A percentile compares a stretch with the other conserved stretches of the same genome.
phyloP scores from a whole-genome alignment of 35 echinoderm and acorn worm genomes.

The Apostichopus californicus region DNA sequence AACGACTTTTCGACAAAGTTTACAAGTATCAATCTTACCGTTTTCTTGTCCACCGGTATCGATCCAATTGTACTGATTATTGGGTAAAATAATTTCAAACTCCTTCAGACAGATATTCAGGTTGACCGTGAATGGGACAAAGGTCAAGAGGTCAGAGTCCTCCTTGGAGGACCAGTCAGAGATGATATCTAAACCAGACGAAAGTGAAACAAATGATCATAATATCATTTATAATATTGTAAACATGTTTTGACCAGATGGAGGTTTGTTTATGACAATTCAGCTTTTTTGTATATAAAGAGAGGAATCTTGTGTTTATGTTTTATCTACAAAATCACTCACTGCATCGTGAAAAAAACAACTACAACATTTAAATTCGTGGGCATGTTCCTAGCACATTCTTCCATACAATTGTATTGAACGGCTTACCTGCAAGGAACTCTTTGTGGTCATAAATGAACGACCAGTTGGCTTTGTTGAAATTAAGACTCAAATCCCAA shows the following conservation, averaged over 20 bases:
- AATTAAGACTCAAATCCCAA: conserved; percentile 83
- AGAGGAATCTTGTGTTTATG: background rate
- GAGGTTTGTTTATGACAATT: no score
- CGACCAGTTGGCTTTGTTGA: conserved; percentile 71
- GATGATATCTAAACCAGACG: background rate
- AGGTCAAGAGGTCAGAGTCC: conserved; percentile 73
- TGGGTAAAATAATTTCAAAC: conserved; percentile 85
- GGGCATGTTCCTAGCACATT: no score
- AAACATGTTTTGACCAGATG: no score
- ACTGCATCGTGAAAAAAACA: no score
- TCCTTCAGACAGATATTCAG: conserved; percentile 76
- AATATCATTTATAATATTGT: no score
- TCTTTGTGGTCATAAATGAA: conserved; percentile 83
- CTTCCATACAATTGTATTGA: no score
- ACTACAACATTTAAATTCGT: no score
- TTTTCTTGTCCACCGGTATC: conserved; percentile 72
- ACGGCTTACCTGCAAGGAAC: conserved; percentile 73
- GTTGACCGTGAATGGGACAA: conserved; percentile 85
- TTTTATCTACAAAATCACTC: background rate
- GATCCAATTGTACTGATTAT: conserved; percentile 95
- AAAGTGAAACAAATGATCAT: background rate
- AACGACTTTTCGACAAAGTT: no score
- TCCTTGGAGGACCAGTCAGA: conserved; percentile 88
- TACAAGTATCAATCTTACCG: conserved; percentile 54
- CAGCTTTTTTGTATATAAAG: background rate